phyloP scores from a whole-genome alignment of 2,797 vertebrate species.

The Helostoma temminkii region DNA sequence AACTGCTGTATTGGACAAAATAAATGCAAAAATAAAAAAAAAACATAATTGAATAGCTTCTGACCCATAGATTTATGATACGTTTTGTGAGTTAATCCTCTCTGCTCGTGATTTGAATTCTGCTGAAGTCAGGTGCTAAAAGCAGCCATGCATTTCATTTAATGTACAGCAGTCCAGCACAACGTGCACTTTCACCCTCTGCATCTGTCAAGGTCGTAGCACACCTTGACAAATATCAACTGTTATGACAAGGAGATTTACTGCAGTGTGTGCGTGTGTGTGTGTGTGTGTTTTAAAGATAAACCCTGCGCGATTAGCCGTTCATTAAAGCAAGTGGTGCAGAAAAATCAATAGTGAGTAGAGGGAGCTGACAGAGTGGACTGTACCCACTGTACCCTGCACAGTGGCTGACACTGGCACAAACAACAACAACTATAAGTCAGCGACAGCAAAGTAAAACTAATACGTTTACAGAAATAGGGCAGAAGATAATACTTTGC shows the following conservation, averaged over 20 bases:
- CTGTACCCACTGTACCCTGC: conserved; percentile 56
- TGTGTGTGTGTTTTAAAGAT: conserved; percentile 53
- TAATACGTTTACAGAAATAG: conserved; percentile 46
- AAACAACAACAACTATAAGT: conserved; percentile 59
- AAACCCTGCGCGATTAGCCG: conserved; percentile 63
- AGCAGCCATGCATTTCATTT: conserved; percentile 65
- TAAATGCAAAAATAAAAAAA: conserved; percentile 23
- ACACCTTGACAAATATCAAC: conserved; percentile 68
- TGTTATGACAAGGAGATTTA: conserved; percentile 69
- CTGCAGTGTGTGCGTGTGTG: conserved; percentile 8
- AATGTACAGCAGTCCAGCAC: conserved; percentile 38
- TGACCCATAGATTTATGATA: conserved; percentile 43
- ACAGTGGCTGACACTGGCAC: conserved; percentile 39
- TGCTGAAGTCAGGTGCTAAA: conserved; percentile 72
- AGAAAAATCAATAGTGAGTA: conserved; percentile 79
- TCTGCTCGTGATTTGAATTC: conserved; percentile 48
- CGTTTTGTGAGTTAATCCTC: conserved; percentile 47
- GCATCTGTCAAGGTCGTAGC: conserved; percentile 73
- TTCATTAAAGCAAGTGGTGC: conserved; percentile 80
- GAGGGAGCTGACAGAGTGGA: conserved; percentile 69
- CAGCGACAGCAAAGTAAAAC: conserved; percentile 47
- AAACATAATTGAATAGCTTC: conserved; percentile 9
- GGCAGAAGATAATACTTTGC: conserved; percentile 19
- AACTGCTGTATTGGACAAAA: conserved; percentile 5
- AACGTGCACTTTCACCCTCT: conserved; percentile 25